phyloP scores from a whole-genome alignment of 2,888 invertebrate species.

The Terebella lapidaria region DNA sequence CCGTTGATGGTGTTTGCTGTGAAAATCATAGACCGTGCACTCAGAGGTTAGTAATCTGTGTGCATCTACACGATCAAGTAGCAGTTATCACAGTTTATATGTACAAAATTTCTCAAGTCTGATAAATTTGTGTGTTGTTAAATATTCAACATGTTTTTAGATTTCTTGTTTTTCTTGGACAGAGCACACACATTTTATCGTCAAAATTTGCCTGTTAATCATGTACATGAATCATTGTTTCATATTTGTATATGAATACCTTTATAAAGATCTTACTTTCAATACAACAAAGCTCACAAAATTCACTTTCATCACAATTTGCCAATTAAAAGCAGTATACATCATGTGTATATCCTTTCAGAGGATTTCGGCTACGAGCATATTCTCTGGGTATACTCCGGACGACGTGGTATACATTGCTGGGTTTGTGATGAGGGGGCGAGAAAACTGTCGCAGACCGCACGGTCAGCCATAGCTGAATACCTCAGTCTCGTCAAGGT shows the following conservation, averaged over 20 bases:
- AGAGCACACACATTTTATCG: too few relatives aligned
- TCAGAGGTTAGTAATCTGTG: conserved; percentile 63
- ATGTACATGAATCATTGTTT: too few relatives aligned
- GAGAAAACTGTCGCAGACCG: conserved; percentile 67
- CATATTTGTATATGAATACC: neutral
- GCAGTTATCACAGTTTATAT: too few relatives aligned
- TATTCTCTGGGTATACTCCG: conserved; percentile 96
- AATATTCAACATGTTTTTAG: too few relatives aligned
- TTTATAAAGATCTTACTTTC: too few relatives aligned
- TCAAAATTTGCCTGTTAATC: too few relatives aligned
- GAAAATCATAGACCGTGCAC: conserved; percentile 76
- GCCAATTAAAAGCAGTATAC: neutral
- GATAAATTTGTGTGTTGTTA: too few relatives aligned
- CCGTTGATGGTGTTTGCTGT: conserved; percentile 91
- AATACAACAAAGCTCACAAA: neutral
- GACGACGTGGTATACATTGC: conserved; percentile 95
- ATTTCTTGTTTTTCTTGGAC: too few relatives aligned
- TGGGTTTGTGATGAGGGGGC: conserved; percentile 93
- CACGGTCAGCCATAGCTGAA: conserved; percentile 79
- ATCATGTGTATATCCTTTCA: conserved; percentile 43
- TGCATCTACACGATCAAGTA: too few relatives aligned
- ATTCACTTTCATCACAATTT: neutral
- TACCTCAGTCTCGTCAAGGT: conserved; percentile 67
- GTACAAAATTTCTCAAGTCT: too few relatives aligned
- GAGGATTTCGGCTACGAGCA: conserved; percentile 95